Conservation (phyloP, 1,140 invertebrate genomes). For the Teleogryllus occipitalis region DNA sequence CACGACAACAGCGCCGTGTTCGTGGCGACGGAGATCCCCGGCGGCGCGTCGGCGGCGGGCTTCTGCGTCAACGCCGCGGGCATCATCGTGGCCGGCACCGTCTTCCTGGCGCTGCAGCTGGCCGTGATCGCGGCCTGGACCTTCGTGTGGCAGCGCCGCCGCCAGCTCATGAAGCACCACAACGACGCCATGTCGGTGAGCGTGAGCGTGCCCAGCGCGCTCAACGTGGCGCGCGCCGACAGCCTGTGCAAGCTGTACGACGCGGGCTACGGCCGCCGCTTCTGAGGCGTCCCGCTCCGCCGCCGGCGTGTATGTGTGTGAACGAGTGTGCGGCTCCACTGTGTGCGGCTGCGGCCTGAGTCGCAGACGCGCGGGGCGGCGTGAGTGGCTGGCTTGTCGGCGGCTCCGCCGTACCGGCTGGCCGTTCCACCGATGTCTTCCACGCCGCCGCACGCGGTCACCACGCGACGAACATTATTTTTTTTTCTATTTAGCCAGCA, state of each 20-base stretch:
- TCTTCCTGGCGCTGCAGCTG: slow-evolving; percentile 74
- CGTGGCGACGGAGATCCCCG: slow-evolving; percentile 26
- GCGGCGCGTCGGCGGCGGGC: slow-evolving; percentile 37
- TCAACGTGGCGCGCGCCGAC: slow-evolving; percentile 53
- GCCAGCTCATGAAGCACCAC: slow-evolving; percentile 46
- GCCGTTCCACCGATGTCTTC: no score
- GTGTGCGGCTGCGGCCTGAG: no score
- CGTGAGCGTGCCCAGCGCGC: slow-evolving; percentile 28
- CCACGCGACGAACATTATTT: no score
- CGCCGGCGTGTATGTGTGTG: no score
- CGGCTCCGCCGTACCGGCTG: no score
- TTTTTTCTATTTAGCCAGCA: no score
- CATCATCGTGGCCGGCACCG: slow-evolving; percentile 67
- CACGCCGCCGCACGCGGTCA: no score
- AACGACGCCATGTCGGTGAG: slow-evolving; percentile 46
- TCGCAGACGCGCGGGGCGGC: no score
- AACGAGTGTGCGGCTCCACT: no score
- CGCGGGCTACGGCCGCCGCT: slow-evolving; percentile 71
- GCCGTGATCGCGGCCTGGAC: slow-evolving; percentile 75
- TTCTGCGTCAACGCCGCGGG: slow-evolving; percentile 69
- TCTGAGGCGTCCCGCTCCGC: slow-evolving; percentile 42
- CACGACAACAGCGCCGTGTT: slow-evolving; percentile 36
- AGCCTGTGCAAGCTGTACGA: slow-evolving; percentile 81
- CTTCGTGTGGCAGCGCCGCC: slow-evolving; percentile 70
- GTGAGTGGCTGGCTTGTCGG: no score